phyloP scores from a whole-genome alignment of 2,113 vertebrate genomes.

The Tonatia bakeri region DNA sequence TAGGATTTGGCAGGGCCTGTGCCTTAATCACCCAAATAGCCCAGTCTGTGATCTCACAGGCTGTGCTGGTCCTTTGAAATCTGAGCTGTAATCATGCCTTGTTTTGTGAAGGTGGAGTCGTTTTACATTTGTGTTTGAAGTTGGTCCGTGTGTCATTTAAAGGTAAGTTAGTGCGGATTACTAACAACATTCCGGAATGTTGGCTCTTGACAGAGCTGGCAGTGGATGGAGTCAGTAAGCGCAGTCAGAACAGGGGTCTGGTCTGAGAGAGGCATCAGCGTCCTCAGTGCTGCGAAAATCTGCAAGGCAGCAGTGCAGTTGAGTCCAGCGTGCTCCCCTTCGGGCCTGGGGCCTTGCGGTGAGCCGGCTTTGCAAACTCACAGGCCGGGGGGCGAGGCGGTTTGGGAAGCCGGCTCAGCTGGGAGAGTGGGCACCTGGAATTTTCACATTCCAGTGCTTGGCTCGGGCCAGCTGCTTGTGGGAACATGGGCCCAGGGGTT shows the following conservation, averaged over 20 bases:
- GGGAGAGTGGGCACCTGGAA: too few relatives aligned
- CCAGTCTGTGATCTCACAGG: background rate
- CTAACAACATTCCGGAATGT: background rate
- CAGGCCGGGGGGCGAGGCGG: background rate
- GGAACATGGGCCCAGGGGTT: background rate
- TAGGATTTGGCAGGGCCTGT: background rate
- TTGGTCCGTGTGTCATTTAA: background rate
- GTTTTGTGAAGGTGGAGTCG: background rate
- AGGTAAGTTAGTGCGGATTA: background rate
- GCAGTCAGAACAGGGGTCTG: background rate
- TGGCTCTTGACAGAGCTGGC: background rate
- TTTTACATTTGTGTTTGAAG: slow-evolving; percentile 2
- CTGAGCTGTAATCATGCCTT: slow-evolving; percentile 1
- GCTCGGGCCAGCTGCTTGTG: background rate
- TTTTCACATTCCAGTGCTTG: background rate
- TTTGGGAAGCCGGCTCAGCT: fast-evolving
- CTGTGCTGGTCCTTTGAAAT: background rate
- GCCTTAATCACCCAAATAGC: background rate
- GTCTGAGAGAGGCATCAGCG: background rate
- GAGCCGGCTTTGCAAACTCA: background rate
- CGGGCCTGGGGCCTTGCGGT: background rate
- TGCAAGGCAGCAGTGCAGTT: background rate
- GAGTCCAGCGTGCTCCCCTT: background rate
- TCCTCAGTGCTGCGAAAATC: background rate
- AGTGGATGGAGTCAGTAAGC: background rate